phyloP scores from a whole-genome alignment of 1,140 invertebrate genomes.

The Papilio machaon region DNA sequence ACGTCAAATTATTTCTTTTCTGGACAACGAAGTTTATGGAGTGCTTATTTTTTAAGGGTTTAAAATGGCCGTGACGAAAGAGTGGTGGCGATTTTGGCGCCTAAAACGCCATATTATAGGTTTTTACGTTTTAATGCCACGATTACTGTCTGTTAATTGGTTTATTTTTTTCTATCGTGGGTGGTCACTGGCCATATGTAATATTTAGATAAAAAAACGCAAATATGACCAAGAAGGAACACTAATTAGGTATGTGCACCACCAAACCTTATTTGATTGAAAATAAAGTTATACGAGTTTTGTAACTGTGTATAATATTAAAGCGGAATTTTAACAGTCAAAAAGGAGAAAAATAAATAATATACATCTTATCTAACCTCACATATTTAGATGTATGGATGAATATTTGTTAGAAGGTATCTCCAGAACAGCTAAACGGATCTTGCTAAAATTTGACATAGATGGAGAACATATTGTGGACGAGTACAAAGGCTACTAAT shows the following conservation, averaged over 20 bases:
- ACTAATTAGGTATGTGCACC: not conserved
- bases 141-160: conserved; percentile 60
- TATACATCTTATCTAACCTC: no score
- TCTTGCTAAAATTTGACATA: no score
- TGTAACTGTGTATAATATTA: not conserved
- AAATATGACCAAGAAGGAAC: not conserved
- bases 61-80: conserved; percentile 67
- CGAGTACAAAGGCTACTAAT: no score
- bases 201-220: not conserved
- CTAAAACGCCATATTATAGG: conserved; percentile 53
- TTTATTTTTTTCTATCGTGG: conserved; percentile 41
- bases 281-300: not conserved
- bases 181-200: conserved; percentile 22
- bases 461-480: no score
- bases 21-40: conserved; percentile 30
- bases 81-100: conserved; percentile 67
- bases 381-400: no score
- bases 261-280: not conserved
- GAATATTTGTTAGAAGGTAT: no score
- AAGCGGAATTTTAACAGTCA: no score
- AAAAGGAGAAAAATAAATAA: no score
- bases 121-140: conserved; percentile 51
- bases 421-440: no score
- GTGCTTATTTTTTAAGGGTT: conserved; percentile 49
- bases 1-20: conserved; percentile 27